Evolutionary conservation across 2,888 invertebrate species (phyloP).

Genomic region (Sepioteuthis lessoniana): DNA sequence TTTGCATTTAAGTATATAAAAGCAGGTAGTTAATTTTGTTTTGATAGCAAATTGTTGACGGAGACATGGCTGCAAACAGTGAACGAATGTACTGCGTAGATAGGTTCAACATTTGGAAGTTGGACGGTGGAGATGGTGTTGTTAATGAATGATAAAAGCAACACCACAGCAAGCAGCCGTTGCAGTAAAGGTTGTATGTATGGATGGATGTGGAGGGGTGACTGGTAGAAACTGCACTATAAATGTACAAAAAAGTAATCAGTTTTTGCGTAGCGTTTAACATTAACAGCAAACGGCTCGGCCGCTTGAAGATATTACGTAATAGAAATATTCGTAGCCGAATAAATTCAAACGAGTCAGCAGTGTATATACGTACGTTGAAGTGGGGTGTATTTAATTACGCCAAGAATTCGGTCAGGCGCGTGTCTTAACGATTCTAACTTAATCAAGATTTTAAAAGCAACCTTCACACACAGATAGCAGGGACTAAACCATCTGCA

Average conservation of each 20-base stretch:
- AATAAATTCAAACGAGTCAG: not conserved
- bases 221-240: not conserved
- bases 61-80: not conserved
- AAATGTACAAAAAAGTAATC: not conserved
- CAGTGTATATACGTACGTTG: not conserved
- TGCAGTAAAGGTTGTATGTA: not conserved
- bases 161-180: not conserved
- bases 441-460: not conserved
- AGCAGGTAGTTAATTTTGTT: too few relatives aligned
- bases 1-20: too few relatives aligned
- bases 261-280: not conserved
- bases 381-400: not conserved
- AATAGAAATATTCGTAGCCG: not conserved
- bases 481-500: too few relatives aligned
- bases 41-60: too few relatives aligned
- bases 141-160: not conserved
- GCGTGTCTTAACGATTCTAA: not conserved
- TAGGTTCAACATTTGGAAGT: not conserved
- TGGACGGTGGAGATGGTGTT: not conserved
- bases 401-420: not conserved
- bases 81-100: not conserved
- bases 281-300: not conserved
- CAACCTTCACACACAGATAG: not conserved
- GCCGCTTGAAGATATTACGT: not conserved
- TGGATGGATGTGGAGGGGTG: not conserved